Evolutionary conservation across 1,140 invertebrate genomes (phyloP).

Genomic region (Battus philenor): DNA sequence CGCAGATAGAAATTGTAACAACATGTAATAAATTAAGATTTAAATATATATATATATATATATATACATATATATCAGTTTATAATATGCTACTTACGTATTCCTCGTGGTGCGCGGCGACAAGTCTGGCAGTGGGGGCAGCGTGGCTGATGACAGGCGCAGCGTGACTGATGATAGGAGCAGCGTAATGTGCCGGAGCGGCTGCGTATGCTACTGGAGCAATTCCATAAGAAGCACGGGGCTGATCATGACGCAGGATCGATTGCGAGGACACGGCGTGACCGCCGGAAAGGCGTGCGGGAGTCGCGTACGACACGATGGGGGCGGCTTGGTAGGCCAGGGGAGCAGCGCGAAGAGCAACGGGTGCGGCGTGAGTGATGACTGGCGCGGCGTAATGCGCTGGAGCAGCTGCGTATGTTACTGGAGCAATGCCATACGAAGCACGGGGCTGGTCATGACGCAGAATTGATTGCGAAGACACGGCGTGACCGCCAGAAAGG

Average conservation of each 20-base stretch:
- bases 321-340: slow-evolving; percentile 17
- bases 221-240: slow-evolving; percentile 37
- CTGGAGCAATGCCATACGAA: slow-evolving; percentile 18
- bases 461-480: slow-evolving; percentile 37
- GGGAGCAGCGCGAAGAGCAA: slow-evolving; percentile 20
- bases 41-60: background rate
- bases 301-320: slow-evolving; percentile 28
- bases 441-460: slow-evolving; percentile 56
- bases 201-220: slow-evolving; percentile 30
- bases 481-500: slow-evolving; percentile 16
- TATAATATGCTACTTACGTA: slow-evolving; percentile 3
- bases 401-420: slow-evolving; percentile 27
- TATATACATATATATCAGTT: background rate
- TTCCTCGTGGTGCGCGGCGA: slow-evolving; percentile 8
- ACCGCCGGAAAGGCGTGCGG: slow-evolving; percentile 18
- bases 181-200: slow-evolving; percentile 46
- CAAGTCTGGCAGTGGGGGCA: slow-evolving; percentile 19
- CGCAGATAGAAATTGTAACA: slow-evolving; percentile 5
- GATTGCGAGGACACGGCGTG: slow-evolving; percentile 34
- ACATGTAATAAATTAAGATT: background rate
- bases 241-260: slow-evolving; percentile 40
- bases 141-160: slow-evolving; percentile 34
- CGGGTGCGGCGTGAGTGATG: slow-evolving; percentile 59
- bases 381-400: slow-evolving; percentile 61
- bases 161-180: slow-evolving; percentile 64